Conservation (phyloP, 2,888 invertebrate genomes). For the Eristalis tenax region DNA sequence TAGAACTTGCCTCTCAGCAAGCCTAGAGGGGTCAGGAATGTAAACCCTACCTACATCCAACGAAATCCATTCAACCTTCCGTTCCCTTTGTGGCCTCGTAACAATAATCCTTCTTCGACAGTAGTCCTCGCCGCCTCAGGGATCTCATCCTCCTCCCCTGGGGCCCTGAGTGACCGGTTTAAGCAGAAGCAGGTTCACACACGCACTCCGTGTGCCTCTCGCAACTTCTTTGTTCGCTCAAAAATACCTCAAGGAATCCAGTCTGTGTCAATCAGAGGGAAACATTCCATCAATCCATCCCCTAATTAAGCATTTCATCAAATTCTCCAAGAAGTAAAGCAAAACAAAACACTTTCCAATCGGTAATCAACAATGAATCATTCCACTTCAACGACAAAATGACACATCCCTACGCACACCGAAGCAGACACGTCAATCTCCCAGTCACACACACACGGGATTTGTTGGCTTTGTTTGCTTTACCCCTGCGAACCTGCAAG, state of each 20-base stretch:
- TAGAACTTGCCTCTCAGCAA: not conserved
- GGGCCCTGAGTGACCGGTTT: not conserved
- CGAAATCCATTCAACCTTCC: not conserved
- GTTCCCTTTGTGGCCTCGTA: not conserved
- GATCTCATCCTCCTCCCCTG: not conserved
- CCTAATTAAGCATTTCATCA: not conserved
- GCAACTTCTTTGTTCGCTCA: not conserved
- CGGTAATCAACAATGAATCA: conserved; percentile 34
- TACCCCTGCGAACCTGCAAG: not conserved
- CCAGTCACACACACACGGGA: not conserved
- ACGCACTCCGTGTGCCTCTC: not conserved
- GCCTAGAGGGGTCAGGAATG: no score
- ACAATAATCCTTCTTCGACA: not conserved
- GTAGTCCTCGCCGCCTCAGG: not conserved
- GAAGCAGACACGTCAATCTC: no score
- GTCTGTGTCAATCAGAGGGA: not conserved
- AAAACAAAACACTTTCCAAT: not conserved
- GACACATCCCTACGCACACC: conserved; percentile 12
- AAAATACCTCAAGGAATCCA: not conserved
- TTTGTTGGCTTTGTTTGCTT: not conserved
- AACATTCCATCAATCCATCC: not conserved
- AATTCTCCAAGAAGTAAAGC: not conserved
- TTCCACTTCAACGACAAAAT: conserved; percentile 17
- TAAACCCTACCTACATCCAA: not conserved
- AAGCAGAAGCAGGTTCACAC: not conserved